These are phyloP conservation scores for Hemiprocne comata DNA, from an alignment of 2,113 vertebrate genomes.

Conservation along the genomic window DNA sequence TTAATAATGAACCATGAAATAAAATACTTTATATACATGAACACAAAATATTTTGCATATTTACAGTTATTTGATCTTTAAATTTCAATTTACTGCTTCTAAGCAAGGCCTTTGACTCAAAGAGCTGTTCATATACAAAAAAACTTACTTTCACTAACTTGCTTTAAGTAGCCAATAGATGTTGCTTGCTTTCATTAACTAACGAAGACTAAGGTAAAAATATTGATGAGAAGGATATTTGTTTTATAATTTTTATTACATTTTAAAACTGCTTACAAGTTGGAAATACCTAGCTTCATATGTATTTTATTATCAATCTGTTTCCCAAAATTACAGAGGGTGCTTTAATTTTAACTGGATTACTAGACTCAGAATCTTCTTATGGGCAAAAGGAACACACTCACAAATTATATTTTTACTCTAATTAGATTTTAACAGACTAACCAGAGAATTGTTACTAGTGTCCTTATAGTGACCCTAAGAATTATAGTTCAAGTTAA, in stretches of 20 bases:
- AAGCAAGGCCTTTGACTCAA: neutral
- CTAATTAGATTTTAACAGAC: neutral
- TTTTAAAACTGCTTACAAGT: neutral
- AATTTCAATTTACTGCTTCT: neutral
- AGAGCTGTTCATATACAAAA: neutral
- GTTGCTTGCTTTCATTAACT: neutral
- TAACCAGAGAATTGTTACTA: neutral
- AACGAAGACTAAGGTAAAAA: neutral
- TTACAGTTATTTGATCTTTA: neutral
- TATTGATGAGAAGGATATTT: neutral
- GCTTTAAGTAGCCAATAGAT: neutral
- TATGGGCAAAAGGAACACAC: neutral
- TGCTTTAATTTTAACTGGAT: neutral
- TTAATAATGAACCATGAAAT: slow-evolving; percentile 13
- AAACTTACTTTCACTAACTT: neutral
- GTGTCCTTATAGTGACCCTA: neutral
- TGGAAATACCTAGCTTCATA: neutral
- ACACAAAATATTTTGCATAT: neutral
- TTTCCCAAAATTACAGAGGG: neutral
- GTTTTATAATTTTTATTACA: neutral
- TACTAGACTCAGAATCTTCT: neutral
- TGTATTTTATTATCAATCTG: neutral
- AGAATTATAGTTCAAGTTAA: neutral
- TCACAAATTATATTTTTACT: neutral
- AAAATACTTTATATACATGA: neutral